Percentiles rank a stretch among this genome's conserved stretches.
Conservation (phyloP, 23 tunicate genomes). For the Oikopleura dioica region DNA sequence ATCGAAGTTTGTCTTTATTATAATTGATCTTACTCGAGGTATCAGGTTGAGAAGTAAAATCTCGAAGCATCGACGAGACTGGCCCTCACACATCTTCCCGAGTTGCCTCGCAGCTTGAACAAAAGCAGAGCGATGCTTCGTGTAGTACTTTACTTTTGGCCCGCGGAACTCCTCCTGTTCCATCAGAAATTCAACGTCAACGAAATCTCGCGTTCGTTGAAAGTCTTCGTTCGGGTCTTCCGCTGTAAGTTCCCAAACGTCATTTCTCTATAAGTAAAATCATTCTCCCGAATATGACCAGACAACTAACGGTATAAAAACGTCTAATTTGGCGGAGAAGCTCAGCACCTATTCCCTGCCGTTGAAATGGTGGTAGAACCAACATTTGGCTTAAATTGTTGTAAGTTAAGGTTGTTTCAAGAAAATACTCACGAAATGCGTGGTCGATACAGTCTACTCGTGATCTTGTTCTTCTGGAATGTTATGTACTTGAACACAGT, state of each 20-base stretch:
- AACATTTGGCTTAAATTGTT: constrained; percentile 36
- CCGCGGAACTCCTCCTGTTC: constrained; percentile 19
- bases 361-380: constrained; percentile 63
- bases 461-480: constrained; percentile 50
- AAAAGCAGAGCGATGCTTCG: too few relatives aligned
- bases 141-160: too few relatives aligned
- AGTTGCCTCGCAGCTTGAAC: too few relatives aligned
- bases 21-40: too few relatives aligned
- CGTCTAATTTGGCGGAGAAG: constrained; percentile 24
- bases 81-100: too few relatives aligned
- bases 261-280: constrained; percentile 14
- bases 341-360: constrained; percentile 64
- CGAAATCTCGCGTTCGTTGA: constrained; percentile 73
- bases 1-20: too few relatives aligned
- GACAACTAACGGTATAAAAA: too few relatives aligned
- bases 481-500: constrained; percentile 72
- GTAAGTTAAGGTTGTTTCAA: neutral
- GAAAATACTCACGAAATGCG: too few relatives aligned
- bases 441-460: too few relatives aligned
- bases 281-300: too few relatives aligned
- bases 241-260: constrained; percentile 31
- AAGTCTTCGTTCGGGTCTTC: constrained; percentile 86
- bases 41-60: too few relatives aligned
- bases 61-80: too few relatives aligned
- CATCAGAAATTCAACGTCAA: constrained; percentile 21